Base-by-base conservation (phyloP, 35 echinoderm and acorn worm genomes). In the Strongylocentrotus purpuratus region DNA sequence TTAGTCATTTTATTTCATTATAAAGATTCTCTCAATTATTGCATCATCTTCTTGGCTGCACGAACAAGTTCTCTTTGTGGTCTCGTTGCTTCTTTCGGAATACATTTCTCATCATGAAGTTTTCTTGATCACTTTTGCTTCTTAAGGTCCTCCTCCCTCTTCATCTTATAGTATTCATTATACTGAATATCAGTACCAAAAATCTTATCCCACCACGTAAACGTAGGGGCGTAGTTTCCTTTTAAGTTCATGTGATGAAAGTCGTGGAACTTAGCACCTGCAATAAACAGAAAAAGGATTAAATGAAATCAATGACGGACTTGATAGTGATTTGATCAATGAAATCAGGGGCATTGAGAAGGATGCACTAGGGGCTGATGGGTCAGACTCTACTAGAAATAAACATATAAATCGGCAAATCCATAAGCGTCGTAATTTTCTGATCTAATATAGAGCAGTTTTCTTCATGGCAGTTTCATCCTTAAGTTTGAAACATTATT, bases 231-330 rank as follows among this genome's bases (percentile, higher is more conserved):
- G 59, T 99, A 99, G 85, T 99, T 99, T 13, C 98, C 98, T 46
- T 85, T 88, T 60, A 97, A 97, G 87, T 99, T 99, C 98, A 97
- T 99, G 97, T 99, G 98, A 65, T 99, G 98, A 46, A 99, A 99
- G 35, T 99, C 98, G 88, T 99, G 98, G 78, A 92, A 97, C 46
- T 96, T 92, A 47, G 97, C 61, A 87, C 98, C 98, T 99, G 45
- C 4, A 88, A 25, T 13, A 88, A 33, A 35, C 9, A 31, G 20
- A 20, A 88, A 33, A 1, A 15, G 32, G 31, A 88, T 0, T 5
- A 15, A 88, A 88, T 70, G 17, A 70, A 25, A 25, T 25, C 18
- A 70, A 28, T 28, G 13, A 5, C 61, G 25, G 17, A 5, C 17
- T 25, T 70, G 17, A 70, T 5, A 70, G 4, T 70, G 5, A 70